phyloP scores from a whole-genome alignment of 2,113 vertebrate species.

The Marmota flaviventris region DNA sequence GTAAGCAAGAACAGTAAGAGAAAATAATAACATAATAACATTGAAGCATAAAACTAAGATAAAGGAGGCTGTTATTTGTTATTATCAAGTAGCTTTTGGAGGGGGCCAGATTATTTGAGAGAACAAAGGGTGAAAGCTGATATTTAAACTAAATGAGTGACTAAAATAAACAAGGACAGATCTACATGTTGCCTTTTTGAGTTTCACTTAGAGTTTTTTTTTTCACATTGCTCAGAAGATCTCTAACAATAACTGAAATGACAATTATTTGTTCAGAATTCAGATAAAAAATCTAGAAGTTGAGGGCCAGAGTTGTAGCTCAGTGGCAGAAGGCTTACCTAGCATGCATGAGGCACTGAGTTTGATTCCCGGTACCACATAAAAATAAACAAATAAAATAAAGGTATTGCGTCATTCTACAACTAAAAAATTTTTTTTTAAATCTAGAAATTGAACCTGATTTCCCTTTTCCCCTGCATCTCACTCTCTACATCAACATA shows the following conservation, averaged over 20 bases:
- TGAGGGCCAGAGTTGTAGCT: background rate
- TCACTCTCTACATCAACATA: background rate
- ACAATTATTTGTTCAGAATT: conserved; percentile 35
- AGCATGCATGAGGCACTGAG: too few species aligned
- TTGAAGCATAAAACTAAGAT: conserved; percentile 42
- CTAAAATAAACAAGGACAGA: conserved; percentile 43
- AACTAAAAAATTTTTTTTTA: too few species aligned
- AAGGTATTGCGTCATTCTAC: too few species aligned
- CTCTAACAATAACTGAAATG: background rate
- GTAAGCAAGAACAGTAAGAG: conserved; percentile 44
- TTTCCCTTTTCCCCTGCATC: background rate
- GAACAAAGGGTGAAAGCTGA: conserved; percentile 30
- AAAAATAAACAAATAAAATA: too few species aligned
- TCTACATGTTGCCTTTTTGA: background rate
- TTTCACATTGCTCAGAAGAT: conserved; percentile 9
- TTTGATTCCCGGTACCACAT: too few species aligned
- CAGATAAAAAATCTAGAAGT: background rate
- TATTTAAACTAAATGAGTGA: background rate
- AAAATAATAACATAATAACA: conserved; percentile 48
- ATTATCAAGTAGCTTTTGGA: background rate
- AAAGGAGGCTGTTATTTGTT: conserved; percentile 3
- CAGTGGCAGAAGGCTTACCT: too few species aligned
- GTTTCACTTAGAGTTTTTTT: background rate
- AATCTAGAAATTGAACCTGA: background rate
- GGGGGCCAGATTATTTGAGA: background rate